phyloP scores from a whole-genome alignment of 2,888 invertebrate genomes.

The Ectemnius lituratus region DNA sequence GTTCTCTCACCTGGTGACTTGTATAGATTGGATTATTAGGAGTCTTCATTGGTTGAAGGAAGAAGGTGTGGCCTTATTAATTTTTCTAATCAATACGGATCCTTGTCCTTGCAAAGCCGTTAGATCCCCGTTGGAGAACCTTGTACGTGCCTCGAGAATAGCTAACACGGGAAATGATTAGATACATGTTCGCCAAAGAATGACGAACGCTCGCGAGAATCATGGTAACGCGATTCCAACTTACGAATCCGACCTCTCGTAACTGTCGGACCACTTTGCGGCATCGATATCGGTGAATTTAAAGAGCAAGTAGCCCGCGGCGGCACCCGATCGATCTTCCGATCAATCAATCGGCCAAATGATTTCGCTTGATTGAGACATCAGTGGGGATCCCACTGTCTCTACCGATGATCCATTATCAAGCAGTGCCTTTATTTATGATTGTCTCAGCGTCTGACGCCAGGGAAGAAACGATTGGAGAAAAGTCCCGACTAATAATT shows the following conservation, averaged over 20 bases:
- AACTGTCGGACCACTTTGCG: slow-evolving; percentile 33
- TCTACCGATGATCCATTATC: background rate
- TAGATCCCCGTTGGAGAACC: slow-evolving; percentile 11
- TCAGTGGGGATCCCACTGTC: slow-evolving; percentile 25
- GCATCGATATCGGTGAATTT: slow-evolving; percentile 33
- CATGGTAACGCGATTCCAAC: background rate
- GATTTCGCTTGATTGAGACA: slow-evolving; percentile 47
- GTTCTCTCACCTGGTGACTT: too few species aligned
- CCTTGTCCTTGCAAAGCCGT: slow-evolving; percentile 25
- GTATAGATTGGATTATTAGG: too few species aligned
- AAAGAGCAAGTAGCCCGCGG: slow-evolving; percentile 13
- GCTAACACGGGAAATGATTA: slow-evolving; percentile 6
- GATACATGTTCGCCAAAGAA: slow-evolving; percentile 4
- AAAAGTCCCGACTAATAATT: background rate
- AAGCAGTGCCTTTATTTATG: background rate
- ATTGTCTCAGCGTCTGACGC: background rate
- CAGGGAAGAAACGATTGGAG: background rate
- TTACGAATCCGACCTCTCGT: slow-evolving; percentile 30
- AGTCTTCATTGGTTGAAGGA: too few species aligned
- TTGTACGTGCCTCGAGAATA: slow-evolving; percentile 5
- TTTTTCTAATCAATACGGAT: slow-evolving; percentile 23
- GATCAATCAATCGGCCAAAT: slow-evolving; percentile 35
- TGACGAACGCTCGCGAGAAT: slow-evolving; percentile 16
- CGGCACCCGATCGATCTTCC: slow-evolving; percentile 25
- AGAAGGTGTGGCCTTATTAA: slow-evolving; percentile 22